Evolutionary conservation across 2,888 invertebrate genomes (phyloP), one percentile per base, ranked within the genome.

Genomic region (Yponomeuta evonymella): DNA sequence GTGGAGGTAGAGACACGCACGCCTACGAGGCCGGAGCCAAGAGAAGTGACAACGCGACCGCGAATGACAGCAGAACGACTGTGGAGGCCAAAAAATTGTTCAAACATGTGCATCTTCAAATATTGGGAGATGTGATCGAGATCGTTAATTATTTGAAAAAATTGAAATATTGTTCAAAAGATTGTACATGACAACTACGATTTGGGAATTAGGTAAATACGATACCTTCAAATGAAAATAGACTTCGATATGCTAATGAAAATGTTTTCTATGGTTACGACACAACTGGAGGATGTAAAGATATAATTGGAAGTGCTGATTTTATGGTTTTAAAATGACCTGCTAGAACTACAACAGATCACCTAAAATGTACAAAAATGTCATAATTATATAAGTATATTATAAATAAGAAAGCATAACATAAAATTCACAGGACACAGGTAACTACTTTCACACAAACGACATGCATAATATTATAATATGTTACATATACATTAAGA

Each of bases 51-150:
- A 70, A 99, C 98, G 75, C 97, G 95, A 68, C 99, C 99, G 74
- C 99, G 95, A 74, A 99, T 97, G 70, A 99, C 99, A 43, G 99
- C 98, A 71, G 98, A 98, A 72, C 98, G 98, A 85, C 99, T 99
- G 94, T 77, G 5, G 82, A 84, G 75, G 70, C 73, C 67, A 71
- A 73, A 72, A 66, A 71, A 74, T 74, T 64, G 70, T 73, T 71
- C 10, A 43, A 68, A 71, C 23, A 33, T 33, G 33, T 33, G 33
- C 33, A 70, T 72, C 43, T 67, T 51, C 36, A 58, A 30, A 65
- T 23, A 70, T 51, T 36, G 73, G 69, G 69, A 71, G 48, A 51
- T 70, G 69, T 70, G 73, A 69, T 72, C 8, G 43, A 5, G 43
- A 43, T 43, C 9, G 43, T 3, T 9, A 43, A 43, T 43, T 8